Base-by-base conservation (phyloP, 2,888 invertebrate genomes). In the Macroteleia sp. region DNA sequence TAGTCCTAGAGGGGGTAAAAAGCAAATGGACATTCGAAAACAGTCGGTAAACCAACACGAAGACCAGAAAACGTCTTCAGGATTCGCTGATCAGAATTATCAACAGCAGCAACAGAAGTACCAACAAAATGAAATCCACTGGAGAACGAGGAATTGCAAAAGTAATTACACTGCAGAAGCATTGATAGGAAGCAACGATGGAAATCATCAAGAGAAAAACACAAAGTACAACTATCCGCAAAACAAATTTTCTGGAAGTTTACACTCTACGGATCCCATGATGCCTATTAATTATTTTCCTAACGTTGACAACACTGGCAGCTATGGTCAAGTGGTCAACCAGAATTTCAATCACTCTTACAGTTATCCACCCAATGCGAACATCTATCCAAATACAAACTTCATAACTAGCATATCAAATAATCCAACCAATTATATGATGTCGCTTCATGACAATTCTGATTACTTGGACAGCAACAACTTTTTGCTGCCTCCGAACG, bases 81-180 rank as follows among this genome's bases (percentile, higher is more conserved):
- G 75, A 1, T 81, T 86, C 20, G 10, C 82, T 0, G 88, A 88
- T 12, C 81, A 81, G 16, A 84, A 59, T 42, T 86, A 85, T 32
- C 84, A 83, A 14, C 79, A 80, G 8, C 78, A 80, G 9, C 85
- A 88, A 10, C 86, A 87, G 2, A 87, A 89, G 14, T 87, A 90
- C 56, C 89, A 89, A 30, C 87, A 88, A 36, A 88, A 90, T 34
- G 90, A 90, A 2, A 81, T 86, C 8, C 86, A 89, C 9, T 91
- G 91, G 91, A 83, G 91, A 52, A 87, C 84, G 39, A 83, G 91
- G 52, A 91, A 91, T 57, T 91, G 91, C 62, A 91, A 91, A 64
- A 92, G 91, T 54, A 92, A 90, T 73, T 92, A 92, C 50, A 92
- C 92, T 0, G 92, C 92, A 0, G 92, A 92, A 56, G 90, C 92